A percentile compares a stretch with the other conserved stretches of the same genome.
Conservation (phyloP, 2,113 vertebrate genomes). For the Vidua chalybeata region DNA sequence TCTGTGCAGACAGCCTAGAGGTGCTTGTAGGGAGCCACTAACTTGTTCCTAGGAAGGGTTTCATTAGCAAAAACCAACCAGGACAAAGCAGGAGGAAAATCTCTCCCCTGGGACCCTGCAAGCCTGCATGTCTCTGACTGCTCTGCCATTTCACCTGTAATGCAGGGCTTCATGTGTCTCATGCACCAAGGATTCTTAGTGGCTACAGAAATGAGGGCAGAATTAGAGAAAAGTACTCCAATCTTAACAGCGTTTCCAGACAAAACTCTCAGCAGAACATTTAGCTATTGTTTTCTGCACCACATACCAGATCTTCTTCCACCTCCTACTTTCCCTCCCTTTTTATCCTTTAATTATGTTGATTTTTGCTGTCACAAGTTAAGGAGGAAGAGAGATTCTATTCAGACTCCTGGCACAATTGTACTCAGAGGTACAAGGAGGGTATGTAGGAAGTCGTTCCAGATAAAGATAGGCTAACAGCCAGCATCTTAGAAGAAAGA, state of each 20-base stretch:
- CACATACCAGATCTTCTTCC: background rate
- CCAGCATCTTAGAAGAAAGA: slow-evolving; percentile 26
- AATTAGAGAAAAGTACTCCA: background rate
- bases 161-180: background rate
- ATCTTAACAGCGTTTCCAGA: background rate
- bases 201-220: background rate
- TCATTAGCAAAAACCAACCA: background rate
- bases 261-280: background rate
- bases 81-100: background rate
- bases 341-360: slow-evolving; percentile 21
- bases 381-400: background rate
- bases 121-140: background rate
- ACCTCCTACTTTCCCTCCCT: background rate
- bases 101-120: background rate
- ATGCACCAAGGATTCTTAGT: background rate
- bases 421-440: background rate
- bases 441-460: background rate
- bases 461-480: slow-evolving; percentile 29
- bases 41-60: background rate
- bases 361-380: background rate
- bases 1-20: background rate
- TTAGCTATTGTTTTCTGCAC: background rate
- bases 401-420: background rate
- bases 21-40: background rate
- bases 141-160: background rate